A percentile compares a stretch with the other conserved stretches of the same genome.
Evolutionary conservation across 1,140 invertebrate genomes (phyloP).

Genomic region (Neomicropteryx cornuta): DNA sequence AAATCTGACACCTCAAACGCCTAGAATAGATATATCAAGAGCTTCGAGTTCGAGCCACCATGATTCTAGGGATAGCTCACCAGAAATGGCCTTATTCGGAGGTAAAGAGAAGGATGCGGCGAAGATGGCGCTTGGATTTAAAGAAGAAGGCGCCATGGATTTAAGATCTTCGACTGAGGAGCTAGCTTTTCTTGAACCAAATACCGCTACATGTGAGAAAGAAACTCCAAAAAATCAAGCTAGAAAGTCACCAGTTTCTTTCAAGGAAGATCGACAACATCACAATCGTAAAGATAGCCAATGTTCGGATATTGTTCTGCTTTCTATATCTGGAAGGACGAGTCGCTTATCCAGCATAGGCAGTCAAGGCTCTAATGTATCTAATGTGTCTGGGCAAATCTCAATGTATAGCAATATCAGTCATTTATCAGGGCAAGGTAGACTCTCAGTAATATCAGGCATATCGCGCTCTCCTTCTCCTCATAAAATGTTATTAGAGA

Average conservation of each 20-base stretch:
- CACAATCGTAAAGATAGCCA: constrained; percentile 67
- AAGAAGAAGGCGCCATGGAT: constrained; percentile 69
- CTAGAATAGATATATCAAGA: constrained; percentile 76
- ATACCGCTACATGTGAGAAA: constrained; percentile 40
- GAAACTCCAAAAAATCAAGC: constrained; percentile 21
- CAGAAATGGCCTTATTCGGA: constrained; percentile 57
- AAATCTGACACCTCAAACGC: constrained; percentile 56
- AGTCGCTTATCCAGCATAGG: constrained; percentile 70
- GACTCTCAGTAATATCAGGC: constrained; percentile 58
- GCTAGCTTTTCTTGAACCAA: constrained; percentile 62
- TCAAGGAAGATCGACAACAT: constrained; percentile 45
- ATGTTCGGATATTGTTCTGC: constrained; percentile 62
- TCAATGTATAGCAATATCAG: constrained; percentile 36
- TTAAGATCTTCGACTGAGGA: constrained; percentile 77
- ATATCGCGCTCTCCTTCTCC: constrained; percentile 70
- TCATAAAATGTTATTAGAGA: constrained; percentile 78
- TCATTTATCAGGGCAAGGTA: constrained; percentile 45
- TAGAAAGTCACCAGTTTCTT: constrained; percentile 34
- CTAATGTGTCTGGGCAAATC: constrained; percentile 36
- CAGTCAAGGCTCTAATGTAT: constrained; percentile 49
- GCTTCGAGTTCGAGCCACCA: constrained; percentile 79
- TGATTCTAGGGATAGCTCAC: constrained; percentile 69
- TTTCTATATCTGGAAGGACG: constrained; percentile 72
- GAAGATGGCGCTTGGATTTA: constrained; percentile 45
- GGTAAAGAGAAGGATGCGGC: constrained; percentile 21